Percentiles rank a stretch among this genome's conserved stretches.
Conservation (phyloP, 1,140 invertebrate genomes). For the Lordiphosa collinella region DNA sequence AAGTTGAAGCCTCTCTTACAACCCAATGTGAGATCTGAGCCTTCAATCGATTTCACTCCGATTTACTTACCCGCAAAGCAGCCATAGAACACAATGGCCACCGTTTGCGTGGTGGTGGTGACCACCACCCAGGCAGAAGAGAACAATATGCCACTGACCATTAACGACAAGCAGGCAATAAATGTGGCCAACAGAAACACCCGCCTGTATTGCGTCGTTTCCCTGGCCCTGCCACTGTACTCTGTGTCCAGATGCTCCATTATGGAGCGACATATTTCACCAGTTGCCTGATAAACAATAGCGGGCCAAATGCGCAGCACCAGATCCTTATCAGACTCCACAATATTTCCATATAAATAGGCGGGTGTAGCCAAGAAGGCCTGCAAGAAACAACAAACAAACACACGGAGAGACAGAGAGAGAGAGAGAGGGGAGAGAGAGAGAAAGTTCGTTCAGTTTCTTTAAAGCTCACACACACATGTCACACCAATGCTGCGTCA, state of each 20-base stretch:
- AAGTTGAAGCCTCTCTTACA: too few relatives aligned
- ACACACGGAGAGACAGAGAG: background rate
- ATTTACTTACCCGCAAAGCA: conserved; percentile 62
- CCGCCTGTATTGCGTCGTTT: conserved; percentile 60
- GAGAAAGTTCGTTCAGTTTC: background rate
- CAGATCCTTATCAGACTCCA: conserved; percentile 75
- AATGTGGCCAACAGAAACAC: conserved; percentile 67
- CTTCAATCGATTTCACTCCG: too few relatives aligned
- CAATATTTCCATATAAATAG: conserved; percentile 73
- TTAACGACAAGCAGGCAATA: conserved; percentile 66
- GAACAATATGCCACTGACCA: conserved; percentile 71
- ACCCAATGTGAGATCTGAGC: too few relatives aligned
- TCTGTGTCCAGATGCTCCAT: conserved; percentile 72
- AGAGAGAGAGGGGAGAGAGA: background rate
- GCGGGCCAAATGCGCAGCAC: conserved; percentile 76
- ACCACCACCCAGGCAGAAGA: conserved; percentile 74
- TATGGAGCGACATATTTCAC: conserved; percentile 71
- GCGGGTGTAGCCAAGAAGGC: conserved; percentile 76
- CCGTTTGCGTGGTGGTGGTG: conserved; percentile 69
- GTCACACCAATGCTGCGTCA: background rate
- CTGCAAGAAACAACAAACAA: conserved; percentile 20
- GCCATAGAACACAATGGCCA: conserved; percentile 75
- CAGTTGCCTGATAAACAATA: conserved; percentile 74
- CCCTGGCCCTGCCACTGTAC: conserved; percentile 65
- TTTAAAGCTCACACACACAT: background rate